phyloP scores from a whole-genome alignment of 1,140 invertebrate genomes.

The Panagrolaimus sp. region DNA sequence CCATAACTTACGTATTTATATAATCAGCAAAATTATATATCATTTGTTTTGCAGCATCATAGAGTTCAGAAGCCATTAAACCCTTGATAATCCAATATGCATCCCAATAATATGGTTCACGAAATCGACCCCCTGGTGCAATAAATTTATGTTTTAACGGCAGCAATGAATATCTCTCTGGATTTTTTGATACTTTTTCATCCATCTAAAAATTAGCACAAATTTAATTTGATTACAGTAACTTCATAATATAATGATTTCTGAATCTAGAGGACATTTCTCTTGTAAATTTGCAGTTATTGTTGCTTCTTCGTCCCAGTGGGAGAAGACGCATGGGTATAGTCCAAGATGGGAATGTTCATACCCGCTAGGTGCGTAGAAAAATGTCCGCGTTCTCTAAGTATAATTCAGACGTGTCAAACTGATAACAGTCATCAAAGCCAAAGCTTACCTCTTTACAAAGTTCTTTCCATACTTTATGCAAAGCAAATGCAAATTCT shows the following conservation, averaged over 20 bases:
- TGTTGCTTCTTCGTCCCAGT: too few relatives aligned
- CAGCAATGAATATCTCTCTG: slow-evolving; percentile 18
- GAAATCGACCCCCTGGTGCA: slow-evolving; percentile 65
- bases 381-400: too few relatives aligned
- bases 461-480: slow-evolving; percentile 72
- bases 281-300: too few relatives aligned
- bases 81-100: slow-evolving; percentile 87
- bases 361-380: too few relatives aligned
- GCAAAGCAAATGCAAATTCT: slow-evolving; percentile 58
- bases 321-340: too few relatives aligned
- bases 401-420: too few relatives aligned
- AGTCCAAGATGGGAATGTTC: too few relatives aligned
- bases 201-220: too few relatives aligned
- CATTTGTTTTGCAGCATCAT: slow-evolving; percentile 72
- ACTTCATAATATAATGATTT: too few relatives aligned
- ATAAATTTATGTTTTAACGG: slow-evolving; percentile 15
- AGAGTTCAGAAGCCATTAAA: slow-evolving; percentile 75
- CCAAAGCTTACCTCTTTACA: slow-evolving; percentile 65
- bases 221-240: too few relatives aligned
- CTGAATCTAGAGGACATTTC: too few relatives aligned
- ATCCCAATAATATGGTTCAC: slow-evolving; percentile 80
- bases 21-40: slow-evolving; percentile 72
- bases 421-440: too few relatives aligned
- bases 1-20: slow-evolving; percentile 62
- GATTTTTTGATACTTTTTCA: background rate